phyloP scores from a whole-genome alignment of 1,140 invertebrate genomes.

The Psix sp. region DNA sequence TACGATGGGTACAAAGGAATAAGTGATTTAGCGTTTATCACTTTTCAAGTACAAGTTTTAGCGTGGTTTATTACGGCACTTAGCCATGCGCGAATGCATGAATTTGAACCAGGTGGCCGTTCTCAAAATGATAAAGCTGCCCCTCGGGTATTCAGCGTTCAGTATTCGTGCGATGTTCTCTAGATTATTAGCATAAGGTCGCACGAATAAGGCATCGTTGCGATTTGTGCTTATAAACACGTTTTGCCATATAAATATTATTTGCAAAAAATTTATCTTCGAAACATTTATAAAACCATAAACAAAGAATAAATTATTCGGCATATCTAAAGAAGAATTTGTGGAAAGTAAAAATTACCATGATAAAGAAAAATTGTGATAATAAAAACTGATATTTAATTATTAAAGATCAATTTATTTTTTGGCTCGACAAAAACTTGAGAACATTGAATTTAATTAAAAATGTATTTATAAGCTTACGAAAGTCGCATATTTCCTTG shows the following conservation, averaged over 20 bases:
- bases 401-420: no score
- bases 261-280: no score
- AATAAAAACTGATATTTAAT: no score
- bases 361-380: no score
- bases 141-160: slow-evolving; percentile 34
- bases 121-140: slow-evolving; percentile 45
- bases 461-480: no score
- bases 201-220: slow-evolving; percentile 36
- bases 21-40: slow-evolving; percentile 50
- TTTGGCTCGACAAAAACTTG: no score
- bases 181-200: slow-evolving; percentile 47
- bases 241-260: slow-evolving; percentile 10
- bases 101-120: slow-evolving; percentile 47
- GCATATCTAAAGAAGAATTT: no score
- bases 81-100: slow-evolving; percentile 41
- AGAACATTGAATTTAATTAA: no score
- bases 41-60: slow-evolving; percentile 49
- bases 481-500: no score
- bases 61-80: slow-evolving; percentile 38
- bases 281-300: no score
- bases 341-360: no score
- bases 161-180: slow-evolving; percentile 44
- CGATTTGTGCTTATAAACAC: slow-evolving; percentile 38
- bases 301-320: no score
- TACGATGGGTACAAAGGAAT: slow-evolving; percentile 30